Base-by-base conservation (phyloP, 1,140 invertebrate species). In the Harpegnathos saltator region DNA sequence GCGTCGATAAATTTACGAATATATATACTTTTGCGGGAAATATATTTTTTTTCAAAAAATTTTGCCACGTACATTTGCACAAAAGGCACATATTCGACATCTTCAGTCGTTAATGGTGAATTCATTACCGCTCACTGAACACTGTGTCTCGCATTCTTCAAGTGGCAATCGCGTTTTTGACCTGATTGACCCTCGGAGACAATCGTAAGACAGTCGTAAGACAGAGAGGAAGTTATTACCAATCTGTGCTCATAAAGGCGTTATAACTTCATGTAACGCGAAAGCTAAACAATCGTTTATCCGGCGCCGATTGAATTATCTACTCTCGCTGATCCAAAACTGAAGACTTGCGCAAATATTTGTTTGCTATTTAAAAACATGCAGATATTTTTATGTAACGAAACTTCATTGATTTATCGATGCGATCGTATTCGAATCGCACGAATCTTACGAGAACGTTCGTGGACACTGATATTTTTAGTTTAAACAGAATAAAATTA, bases 231-330 rank as follows among this genome's bases (percentile, higher is more conserved):
- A 87, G 59, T 52, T 24, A 71, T 66, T 65, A 75, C 15, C 29
- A 61, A 66, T 83, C 52, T 59, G 1, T 29, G 0, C 17, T 11
- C 38, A 71, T 56, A 22, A 24, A 75, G 24, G 38, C 48, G 44
- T 26, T 68, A 38, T 24, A 72, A 82, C 22, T 83, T 83, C 22
- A 50, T 59, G 33, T 61, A 72, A 69, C 52, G 38, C 24, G 17
- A 62, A 14, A 65, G 15, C 3, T n/a, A 58, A 85, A 86, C 14
- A 74, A 22, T 82, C 50, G 22, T 3, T n/a, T n/a, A n/a, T n/a
- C n/a, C 19, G 3, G 22, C 1, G 19, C 38, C 44, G 19, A 33
- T 15, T n/a, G 5, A 44, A 48, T 68, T 5, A 50, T 66, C 12
- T 11, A 52, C 19, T 66, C 66, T 66, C 66, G 33, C 33, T 66